Conservation (phyloP, 30 jellyfish, hydroid and myxozoan genomes). For the Hydractinia echinata region DNA sequence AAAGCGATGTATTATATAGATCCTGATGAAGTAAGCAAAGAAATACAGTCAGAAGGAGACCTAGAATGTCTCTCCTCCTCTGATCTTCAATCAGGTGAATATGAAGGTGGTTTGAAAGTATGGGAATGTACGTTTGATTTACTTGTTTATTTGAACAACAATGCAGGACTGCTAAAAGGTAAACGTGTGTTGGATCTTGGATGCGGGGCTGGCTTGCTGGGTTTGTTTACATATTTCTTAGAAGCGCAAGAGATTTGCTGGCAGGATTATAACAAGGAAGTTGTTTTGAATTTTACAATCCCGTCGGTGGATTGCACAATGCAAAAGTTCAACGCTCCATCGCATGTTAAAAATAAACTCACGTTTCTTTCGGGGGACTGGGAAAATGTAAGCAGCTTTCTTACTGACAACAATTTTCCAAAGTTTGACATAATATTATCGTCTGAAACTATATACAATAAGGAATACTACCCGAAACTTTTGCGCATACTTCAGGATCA, state of each 20-base stretch:
- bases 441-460: constrained; percentile 87
- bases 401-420: constrained; percentile 11
- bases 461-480: constrained; percentile 47
- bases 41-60: neutral
- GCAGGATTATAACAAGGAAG: constrained; percentile 93
- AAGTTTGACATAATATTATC: constrained; percentile 74
- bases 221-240: constrained; percentile 35
- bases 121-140: constrained; percentile 97
- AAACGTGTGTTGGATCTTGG: constrained; percentile 73
- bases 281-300: constrained; percentile 62
- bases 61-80: constrained; percentile 33
- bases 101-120: constrained; percentile 95
- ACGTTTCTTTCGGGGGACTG: constrained; percentile 83
- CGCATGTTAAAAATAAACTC: neutral
- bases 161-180: neutral
- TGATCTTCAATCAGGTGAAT: constrained; percentile 73
- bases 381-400: constrained; percentile 27
- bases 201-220: constrained; percentile 93
- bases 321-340: neutral
- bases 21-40: neutral
- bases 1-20: neutral
- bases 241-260: constrained; percentile 68
- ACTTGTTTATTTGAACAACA: constrained; percentile 31
- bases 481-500: constrained; percentile 36
- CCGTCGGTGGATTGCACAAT: constrained; percentile 47